phyloP scores from a whole-genome alignment of 92 coral and sea anemone genomes.

The Epizoanthus stellaris region DNA sequence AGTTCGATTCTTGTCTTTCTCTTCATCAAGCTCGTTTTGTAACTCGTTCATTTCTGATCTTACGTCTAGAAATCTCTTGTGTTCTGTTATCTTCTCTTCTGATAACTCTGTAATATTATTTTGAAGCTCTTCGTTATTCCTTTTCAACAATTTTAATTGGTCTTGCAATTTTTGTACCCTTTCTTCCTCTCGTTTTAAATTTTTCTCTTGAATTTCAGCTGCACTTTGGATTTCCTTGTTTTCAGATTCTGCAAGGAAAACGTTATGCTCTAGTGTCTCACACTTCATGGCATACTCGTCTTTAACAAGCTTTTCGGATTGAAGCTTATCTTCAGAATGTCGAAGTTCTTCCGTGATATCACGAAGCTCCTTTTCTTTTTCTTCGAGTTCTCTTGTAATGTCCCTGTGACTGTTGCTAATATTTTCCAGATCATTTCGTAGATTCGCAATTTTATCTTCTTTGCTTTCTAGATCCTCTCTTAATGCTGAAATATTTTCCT shows the following conservation, averaged over 20 bases:
- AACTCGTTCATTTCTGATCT: slow-evolving; percentile 70
- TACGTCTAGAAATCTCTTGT: slow-evolving; percentile 62
- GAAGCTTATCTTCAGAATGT: slow-evolving; percentile 61
- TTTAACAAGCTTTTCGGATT: slow-evolving; percentile 75
- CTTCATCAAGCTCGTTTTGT: slow-evolving; percentile 63
- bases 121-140: slow-evolving; percentile 63
- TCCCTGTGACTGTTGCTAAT: slow-evolving; percentile 5
- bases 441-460: slow-evolving; percentile 51
- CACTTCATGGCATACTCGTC: slow-evolving; percentile 76
- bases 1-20: slow-evolving; percentile 58
- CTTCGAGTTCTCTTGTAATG: slow-evolving; percentile 5
- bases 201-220: slow-evolving; percentile 52
- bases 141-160: slow-evolving; percentile 25
- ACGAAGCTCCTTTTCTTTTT: slow-evolving; percentile 17
- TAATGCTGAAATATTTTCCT: slow-evolving; percentile 48
- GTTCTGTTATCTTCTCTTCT: slow-evolving; percentile 67
- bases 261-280: slow-evolving; percentile 71
- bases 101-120: slow-evolving; percentile 44
- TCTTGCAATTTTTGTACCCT: slow-evolving; percentile 54
- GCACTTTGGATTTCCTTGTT: slow-evolving; percentile 56
- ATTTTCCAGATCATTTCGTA: slow-evolving; percentile 28
- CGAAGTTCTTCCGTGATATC: slow-evolving; percentile 52
- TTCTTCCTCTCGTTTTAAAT: slow-evolving; percentile 59
- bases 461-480: slow-evolving; percentile 57
- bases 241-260: slow-evolving; percentile 67